Percentiles rank a stretch among this genome's conserved stretches.
These are phyloP conservation scores for Diadegma fenestrale DNA, from an alignment of 2,888 invertebrate species.

Conservation along the genomic window DNA sequence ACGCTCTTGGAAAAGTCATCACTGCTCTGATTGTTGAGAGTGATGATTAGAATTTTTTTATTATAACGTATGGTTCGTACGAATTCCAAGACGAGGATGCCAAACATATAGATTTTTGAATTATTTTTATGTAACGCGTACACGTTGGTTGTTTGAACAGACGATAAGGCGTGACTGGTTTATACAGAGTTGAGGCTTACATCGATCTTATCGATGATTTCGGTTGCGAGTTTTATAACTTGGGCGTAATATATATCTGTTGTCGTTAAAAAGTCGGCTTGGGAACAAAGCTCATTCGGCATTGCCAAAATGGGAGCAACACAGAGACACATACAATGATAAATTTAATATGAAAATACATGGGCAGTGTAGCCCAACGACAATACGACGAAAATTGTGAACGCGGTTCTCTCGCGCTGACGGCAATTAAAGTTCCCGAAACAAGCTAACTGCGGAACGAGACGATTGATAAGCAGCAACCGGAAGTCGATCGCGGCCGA, in stretches of 20 bases:
- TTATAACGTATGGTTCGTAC: slow-evolving; percentile 10
- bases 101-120: neutral
- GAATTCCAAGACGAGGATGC: slow-evolving; percentile 18
- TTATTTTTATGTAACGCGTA: slow-evolving; percentile 13
- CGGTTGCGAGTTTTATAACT: slow-evolving; percentile 21
- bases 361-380: neutral
- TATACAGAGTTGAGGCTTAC: neutral
- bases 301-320: slow-evolving; percentile 26
- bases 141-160: slow-evolving; percentile 28
- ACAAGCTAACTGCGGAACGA: slow-evolving; percentile 79
- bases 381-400: slow-evolving; percentile 56
- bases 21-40: slow-evolving; percentile 9
- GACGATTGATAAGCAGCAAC: slow-evolving; percentile 81
- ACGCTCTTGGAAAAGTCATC: neutral
- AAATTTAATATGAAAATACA: slow-evolving; percentile 21
- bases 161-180: slow-evolving; percentile 29
- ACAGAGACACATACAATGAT: neutral
- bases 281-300: slow-evolving; percentile 55
- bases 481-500: slow-evolving; percentile 81
- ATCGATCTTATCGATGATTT: slow-evolving; percentile 51
- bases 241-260: neutral
- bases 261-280: slow-evolving; percentile 48
- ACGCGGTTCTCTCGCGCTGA: slow-evolving; percentile 43
- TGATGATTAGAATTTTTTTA: slow-evolving; percentile 13
- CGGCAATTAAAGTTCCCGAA: slow-evolving; percentile 77